A percentile compares a stretch with the other conserved stretches of the same genome.
These are phyloP conservation scores for Steinernema khuongi DNA, from an alignment of 1,140 invertebrate genomes.

Conservation along the genomic window DNA sequence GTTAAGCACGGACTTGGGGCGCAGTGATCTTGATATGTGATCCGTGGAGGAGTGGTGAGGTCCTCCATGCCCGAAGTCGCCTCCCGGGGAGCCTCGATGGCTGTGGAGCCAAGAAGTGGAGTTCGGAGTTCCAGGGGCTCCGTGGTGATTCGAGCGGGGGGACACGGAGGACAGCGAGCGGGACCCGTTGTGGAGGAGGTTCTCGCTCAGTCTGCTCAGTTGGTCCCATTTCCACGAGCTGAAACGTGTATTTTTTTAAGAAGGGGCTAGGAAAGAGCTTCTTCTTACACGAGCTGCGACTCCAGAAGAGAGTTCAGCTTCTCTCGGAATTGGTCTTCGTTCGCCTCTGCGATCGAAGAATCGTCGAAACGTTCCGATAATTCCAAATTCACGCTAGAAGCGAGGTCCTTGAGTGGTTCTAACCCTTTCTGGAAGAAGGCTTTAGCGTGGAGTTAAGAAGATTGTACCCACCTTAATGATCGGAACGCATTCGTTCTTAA, in stretches of 20 bases:
- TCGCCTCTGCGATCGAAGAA: constrained; percentile 1
- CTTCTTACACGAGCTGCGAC: not conserved
- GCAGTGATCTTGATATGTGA: not conserved
- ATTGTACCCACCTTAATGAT: constrained; percentile 6
- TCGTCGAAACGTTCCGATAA: not conserved
- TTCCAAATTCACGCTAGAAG: not conserved
- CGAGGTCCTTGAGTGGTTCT: not conserved
- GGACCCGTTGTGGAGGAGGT: not conserved
- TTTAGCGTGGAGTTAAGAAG: not conserved
- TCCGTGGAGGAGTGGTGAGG: not conserved
- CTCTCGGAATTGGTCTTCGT: not conserved
- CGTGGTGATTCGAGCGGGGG: not conserved
- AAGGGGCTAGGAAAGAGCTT: not conserved
- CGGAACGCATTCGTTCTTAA: constrained; percentile 5
- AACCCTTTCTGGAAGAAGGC: not conserved
- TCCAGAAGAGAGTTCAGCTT: not conserved
- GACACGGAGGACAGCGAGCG: not conserved
- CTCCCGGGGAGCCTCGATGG: not conserved
- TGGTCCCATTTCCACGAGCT: constrained; percentile 11
- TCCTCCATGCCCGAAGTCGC: not conserved
- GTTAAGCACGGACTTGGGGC: not conserved
- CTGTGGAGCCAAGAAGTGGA: constrained; percentile 6
- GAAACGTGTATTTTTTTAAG: not conserved
- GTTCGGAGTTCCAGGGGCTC: not conserved
- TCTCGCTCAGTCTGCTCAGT: constrained; percentile 11